Evolutionary conservation across 35 echinoderm and acorn worm species (phyloP).

Genomic region (Lytechinus pictus): DNA sequence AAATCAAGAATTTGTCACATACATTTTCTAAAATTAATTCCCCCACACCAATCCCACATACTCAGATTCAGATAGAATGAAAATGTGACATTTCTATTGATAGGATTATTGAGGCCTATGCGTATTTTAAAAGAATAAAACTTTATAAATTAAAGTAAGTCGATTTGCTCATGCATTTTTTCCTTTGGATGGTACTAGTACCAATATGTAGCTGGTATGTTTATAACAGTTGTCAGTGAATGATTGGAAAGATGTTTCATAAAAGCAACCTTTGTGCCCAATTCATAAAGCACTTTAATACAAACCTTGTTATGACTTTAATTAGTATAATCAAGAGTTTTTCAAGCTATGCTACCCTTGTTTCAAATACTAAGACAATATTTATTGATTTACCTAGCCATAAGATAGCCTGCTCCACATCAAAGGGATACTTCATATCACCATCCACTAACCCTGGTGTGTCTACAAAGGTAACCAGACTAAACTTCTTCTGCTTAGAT

Average conservation of each 20-base stretch:
- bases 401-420: constrained; percentile 82
- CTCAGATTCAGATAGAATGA: neutral
- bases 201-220: too few species aligned
- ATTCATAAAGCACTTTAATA: too few species aligned
- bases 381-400: constrained; percentile 90
- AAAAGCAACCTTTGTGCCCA: too few species aligned
- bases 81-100: neutral
- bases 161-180: too few species aligned
- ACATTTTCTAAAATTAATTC: neutral
- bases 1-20: neutral
- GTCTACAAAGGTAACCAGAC: constrained; percentile 96
- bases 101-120: neutral
- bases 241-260: too few species aligned
- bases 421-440: constrained; percentile 98
- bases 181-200: too few species aligned
- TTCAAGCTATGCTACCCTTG: too few species aligned
- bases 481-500: constrained; percentile 98
- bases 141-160: neutral
- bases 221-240: too few species aligned
- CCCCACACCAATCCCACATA: neutral
- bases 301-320: too few species aligned
- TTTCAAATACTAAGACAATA: too few species aligned
- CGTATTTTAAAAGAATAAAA: neutral
- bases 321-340: too few species aligned
- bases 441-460: constrained; percentile 94